Conservation (phyloP, 2,113 vertebrate species). For the Calonectris borealis region DNA sequence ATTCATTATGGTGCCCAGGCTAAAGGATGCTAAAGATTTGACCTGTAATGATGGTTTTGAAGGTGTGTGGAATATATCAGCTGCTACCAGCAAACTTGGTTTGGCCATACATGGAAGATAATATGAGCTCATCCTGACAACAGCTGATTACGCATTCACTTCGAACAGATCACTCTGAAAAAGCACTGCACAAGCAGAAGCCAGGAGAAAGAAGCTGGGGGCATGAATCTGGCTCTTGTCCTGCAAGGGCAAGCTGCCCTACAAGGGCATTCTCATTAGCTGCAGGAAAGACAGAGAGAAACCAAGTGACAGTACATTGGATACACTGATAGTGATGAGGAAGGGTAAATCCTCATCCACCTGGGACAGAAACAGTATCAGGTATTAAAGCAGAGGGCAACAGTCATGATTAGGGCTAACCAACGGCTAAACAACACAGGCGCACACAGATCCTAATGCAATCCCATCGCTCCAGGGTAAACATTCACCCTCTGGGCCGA, state of each 20-base stretch:
- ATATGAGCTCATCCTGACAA: neutral
- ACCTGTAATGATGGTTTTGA: neutral
- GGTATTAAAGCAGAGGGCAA: neutral
- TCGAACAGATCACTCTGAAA: neutral
- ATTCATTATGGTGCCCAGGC: neutral
- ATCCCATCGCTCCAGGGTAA: neutral
- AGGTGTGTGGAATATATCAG: neutral
- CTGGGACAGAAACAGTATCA: neutral
- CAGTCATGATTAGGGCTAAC: neutral
- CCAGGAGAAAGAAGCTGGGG: neutral
- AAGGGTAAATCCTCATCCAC: neutral
- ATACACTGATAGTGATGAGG: neutral
- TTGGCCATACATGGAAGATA: neutral
- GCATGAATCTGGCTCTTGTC: neutral
- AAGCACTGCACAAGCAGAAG: neutral
- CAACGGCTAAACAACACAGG: neutral
- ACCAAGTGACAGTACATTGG: neutral
- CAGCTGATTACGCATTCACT: neutral
- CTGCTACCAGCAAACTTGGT: neutral
- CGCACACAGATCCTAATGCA: accelerated
- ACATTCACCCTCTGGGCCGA: too few species aligned
- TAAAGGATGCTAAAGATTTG: neutral
- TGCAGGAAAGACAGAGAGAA: neutral
- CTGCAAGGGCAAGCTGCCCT: neutral
- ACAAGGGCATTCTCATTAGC: neutral